Base-by-base conservation (phyloP, 2,888 invertebrate genomes). In the Ischnura elegans region DNA sequence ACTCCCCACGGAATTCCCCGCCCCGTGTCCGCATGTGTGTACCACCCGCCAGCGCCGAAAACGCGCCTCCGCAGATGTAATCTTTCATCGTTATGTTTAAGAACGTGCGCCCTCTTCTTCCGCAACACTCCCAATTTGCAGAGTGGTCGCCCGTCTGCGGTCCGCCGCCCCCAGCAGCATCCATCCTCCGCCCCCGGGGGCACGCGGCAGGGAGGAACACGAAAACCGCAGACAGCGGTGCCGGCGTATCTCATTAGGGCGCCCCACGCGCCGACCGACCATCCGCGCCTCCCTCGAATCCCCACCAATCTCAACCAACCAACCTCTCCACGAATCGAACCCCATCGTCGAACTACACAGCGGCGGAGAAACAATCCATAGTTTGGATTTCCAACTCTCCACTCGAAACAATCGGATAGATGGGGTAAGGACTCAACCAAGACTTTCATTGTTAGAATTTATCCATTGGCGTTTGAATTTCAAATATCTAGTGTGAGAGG, bases 121-220 rank as follows among this genome's bases (percentile, higher is more conserved):
- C 66, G 61, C 66, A 66, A 90, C 90, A n/a, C 90, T 43, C 61
- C n/a, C 90, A 90, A 90, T 90, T 90, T 90, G n/a, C 61, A 61
- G 21, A 8, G 21, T 10, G 36, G 86, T 43, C n/a, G n/a, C n/a
- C n/a, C n/a, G n/a, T n/a, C n/a, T n/a, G n/a, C n/a, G n/a, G n/a
- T n/a, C n/a, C 45, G 42, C 51, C 51, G 29, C n/a, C 43, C 47
- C 8, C 36, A 36, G 8, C 76, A n/a, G n/a, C 4, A 1, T 19
- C 51, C 51, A 19, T 19, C 6, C 19, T 19, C 16, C 13, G 5
- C 8, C n/a, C 46, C 47, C n/a, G 36, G 46, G 19, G 87, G n/a
- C 29, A 13, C 51, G 51, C 55, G 43, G 61, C n/a, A n/a, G n/a
- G n/a, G n/a, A n/a, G n/a, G n/a, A n/a, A n/a, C n/a, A n/a, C 90